Conservation (phyloP, 2,113 vertebrate genomes). For the Notechis scutatus region DNA sequence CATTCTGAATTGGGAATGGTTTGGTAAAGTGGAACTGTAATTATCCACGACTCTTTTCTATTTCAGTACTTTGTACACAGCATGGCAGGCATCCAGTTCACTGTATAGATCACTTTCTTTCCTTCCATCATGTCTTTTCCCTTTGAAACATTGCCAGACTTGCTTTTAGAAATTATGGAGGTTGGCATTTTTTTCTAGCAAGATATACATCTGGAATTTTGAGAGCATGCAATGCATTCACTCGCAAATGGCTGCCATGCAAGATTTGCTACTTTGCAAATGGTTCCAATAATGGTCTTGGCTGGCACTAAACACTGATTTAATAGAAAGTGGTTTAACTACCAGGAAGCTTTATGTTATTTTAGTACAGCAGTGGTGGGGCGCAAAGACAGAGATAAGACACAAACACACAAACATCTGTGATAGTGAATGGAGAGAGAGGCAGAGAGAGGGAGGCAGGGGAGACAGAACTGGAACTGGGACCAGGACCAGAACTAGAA, state of each 20-base stretch:
- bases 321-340: background rate
- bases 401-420: background rate
- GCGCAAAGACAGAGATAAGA: background rate
- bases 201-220: background rate
- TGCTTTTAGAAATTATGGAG: background rate
- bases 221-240: background rate
- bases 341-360: background rate
- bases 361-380: background rate
- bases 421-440: background rate
- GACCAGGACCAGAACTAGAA: too few species aligned
- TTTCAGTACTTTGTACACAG: background rate
- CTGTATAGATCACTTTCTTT: background rate
- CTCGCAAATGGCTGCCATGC: background rate
- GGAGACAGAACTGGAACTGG: too few species aligned
- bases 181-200: background rate
- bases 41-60: background rate
- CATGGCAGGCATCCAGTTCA: background rate
- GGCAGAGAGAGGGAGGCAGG: background rate
- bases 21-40: background rate
- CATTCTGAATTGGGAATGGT: background rate
- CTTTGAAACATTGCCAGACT: background rate
- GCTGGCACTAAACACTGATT: background rate
- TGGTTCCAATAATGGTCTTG: background rate
- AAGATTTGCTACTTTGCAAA: background rate
- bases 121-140: background rate